Evolutionary conservation across 2,888 invertebrate genomes (phyloP).

Genomic region (Ichneumoninae sp.): DNA sequence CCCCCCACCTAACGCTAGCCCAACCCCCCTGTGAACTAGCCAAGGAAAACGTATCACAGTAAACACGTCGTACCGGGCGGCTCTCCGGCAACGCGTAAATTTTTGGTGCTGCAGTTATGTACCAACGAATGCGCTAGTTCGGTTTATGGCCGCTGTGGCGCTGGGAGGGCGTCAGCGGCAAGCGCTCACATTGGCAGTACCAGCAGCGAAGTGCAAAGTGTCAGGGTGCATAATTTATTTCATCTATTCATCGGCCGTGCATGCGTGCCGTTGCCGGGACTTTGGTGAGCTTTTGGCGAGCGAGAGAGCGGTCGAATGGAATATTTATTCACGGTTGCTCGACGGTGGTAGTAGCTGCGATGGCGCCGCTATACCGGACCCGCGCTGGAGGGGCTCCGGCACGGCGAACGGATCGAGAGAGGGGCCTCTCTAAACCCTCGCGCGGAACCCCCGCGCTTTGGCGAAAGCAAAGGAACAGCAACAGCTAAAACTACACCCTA

Average conservation of each 20-base stretch:
- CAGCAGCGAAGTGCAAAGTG: slow-evolving; percentile 69
- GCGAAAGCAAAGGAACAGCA: no score
- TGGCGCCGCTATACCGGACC: slow-evolving; percentile 31
- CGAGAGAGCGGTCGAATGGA: slow-evolving; percentile 66
- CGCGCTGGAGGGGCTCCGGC: slow-evolving; percentile 30
- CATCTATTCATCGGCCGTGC: slow-evolving; percentile 71
- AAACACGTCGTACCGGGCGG: slow-evolving; percentile 53
- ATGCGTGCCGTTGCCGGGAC: slow-evolving; percentile 61
- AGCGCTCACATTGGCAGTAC: slow-evolving; percentile 11
- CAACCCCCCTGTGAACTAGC: background rate
- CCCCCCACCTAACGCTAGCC: slow-evolving; percentile 9
- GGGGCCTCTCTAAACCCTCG: no score
- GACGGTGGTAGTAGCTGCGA: slow-evolving; percentile 43
- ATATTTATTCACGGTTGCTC: slow-evolving; percentile 73
- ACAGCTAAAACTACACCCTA: no score
- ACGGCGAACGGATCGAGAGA: slow-evolving; percentile 8
- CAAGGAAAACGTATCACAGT: slow-evolving; percentile 43
- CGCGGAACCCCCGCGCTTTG: no score
- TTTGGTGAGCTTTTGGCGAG: slow-evolving; percentile 53
- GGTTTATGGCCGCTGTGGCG: background rate
- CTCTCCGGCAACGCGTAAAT: slow-evolving; percentile 59
- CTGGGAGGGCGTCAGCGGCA: background rate
- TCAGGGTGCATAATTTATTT: slow-evolving; percentile 77
- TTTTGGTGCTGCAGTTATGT: slow-evolving; percentile 23
- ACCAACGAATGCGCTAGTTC: background rate